Conservation (phyloP, 2,888 invertebrate species). For the Allolobophora icterica region DNA sequence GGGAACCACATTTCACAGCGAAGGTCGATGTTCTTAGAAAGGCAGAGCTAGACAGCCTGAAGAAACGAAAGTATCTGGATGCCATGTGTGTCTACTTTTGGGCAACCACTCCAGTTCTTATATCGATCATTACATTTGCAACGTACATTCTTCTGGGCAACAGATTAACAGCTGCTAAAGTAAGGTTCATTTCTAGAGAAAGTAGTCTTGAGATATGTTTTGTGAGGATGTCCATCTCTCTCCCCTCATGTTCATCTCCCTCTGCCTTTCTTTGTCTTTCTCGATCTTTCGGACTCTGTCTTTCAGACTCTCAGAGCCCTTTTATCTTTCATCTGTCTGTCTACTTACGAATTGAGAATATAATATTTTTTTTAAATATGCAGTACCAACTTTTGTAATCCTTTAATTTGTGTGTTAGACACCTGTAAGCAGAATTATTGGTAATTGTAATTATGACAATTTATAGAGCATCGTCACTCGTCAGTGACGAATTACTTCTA, state of each 20-base stretch:
- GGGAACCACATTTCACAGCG: slow-evolving; percentile 85
- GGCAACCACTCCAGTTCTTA: slow-evolving; percentile 92
- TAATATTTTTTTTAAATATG: background rate
- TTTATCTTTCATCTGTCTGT: background rate
- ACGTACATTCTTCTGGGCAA: slow-evolving; percentile 71
- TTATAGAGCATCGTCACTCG: too few relatives aligned
- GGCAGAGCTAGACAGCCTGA: slow-evolving; percentile 79
- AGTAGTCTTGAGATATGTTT: background rate
- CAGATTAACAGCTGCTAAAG: slow-evolving; percentile 83
- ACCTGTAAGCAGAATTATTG: too few relatives aligned
- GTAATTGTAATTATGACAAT: too few relatives aligned
- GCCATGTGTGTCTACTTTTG: slow-evolving; percentile 97
- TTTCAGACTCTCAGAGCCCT: background rate
- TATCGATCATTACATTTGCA: slow-evolving; percentile 67
- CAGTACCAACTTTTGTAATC: background rate
- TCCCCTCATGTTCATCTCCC: too few relatives aligned
- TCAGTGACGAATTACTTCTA: too few relatives aligned
- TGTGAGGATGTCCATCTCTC: background rate
- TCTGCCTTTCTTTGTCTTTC: background rate
- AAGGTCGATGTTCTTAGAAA: slow-evolving; percentile 68
- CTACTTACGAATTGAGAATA: background rate
- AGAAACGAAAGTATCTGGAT: slow-evolving; percentile 90
- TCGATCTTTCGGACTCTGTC: background rate
- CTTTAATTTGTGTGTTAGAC: too few relatives aligned
- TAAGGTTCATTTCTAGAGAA: slow-evolving; percentile 58